Evolutionary conservation across 2,888 invertebrate species (phyloP).

Genomic region (Stenotaenia linearis): DNA sequence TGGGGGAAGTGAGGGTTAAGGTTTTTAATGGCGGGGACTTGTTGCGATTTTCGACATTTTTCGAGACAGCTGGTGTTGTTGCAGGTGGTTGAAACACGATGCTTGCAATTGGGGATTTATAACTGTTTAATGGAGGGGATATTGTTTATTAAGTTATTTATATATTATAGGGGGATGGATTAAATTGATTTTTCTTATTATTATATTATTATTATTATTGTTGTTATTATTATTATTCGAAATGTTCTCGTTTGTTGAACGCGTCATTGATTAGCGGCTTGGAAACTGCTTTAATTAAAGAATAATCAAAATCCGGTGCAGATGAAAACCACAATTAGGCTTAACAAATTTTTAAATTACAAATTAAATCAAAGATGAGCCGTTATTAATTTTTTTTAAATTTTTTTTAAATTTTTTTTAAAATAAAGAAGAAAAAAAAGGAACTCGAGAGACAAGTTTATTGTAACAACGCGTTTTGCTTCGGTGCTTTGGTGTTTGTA

Average conservation of each 20-base stretch:
- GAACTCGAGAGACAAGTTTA: background rate
- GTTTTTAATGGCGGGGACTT: slow-evolving; percentile 11
- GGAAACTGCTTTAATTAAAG: background rate
- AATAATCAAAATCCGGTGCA: background rate
- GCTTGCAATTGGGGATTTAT: background rate
- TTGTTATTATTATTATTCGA: too few relatives aligned
- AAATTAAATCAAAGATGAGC: background rate
- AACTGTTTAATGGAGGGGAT: background rate
- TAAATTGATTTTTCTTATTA: background rate
- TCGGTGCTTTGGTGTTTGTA: background rate
- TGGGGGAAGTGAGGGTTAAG: background rate
- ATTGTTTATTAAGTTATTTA: too few relatives aligned
- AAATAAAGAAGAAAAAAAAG: too few relatives aligned
- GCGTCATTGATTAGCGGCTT: background rate
- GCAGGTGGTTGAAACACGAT: slow-evolving; percentile 5
- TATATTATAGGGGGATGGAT: too few relatives aligned
- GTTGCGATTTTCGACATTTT: slow-evolving; percentile 10
- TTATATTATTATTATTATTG: too few relatives aligned
- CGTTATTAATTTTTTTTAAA: background rate
- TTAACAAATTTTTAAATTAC: background rate
- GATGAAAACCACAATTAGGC: background rate
- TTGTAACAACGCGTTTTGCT: background rate
- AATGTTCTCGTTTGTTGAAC: background rate
- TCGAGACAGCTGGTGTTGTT: background rate
- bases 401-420: background rate